Evolutionary conservation across 2,113 vertebrate species (phyloP), one percentile per base, ranked within the genome.

Genomic region (Ptyas mucosa): DNA sequence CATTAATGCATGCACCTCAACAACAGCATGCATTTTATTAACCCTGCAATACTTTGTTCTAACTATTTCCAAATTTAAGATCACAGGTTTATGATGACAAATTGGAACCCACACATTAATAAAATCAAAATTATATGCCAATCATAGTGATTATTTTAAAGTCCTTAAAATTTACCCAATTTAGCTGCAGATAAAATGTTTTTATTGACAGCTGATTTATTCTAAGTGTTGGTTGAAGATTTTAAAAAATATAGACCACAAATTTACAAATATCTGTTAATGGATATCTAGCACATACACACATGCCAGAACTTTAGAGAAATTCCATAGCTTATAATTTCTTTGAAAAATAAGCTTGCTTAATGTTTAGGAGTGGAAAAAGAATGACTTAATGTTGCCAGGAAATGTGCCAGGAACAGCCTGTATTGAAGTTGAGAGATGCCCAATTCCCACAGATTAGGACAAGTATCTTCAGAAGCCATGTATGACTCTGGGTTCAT

Each of bases 11-110:
- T 97, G 98, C 97, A 95, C 87, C 94, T 97, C 94, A 96, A 97
- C 93, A 94, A 94, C 92, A 97, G 98, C 98, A 98, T 98, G 98
- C 96, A 94, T 97, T 97, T 96, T 97, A 97, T 98, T 98, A 98
- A 98, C 98, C 96, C 96, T 96, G 94, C 96, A 95, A 94, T 89
- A 97, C 91, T 0, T 93, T 24, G 94, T 95, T 95, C 96, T 97
- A 95, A 92, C 81, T 90, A 43, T 93, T 94, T 94, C 95, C 92
- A 95, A 85, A 93, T 92, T 1, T 90, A 75, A 92, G 55, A 29
- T 87, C 89, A 46, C 51, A 55, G 29, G 39, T 24, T 29, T 43
- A 87, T 26, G 51, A 54, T 69, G 55, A 54, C 64, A 49, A 43
- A 18, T 24, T 86, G 20, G 34, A 91, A 86, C 95, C 53, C 94